Evolutionary conservation across 2,888 invertebrate genomes (phyloP), one percentile per base, ranked within the genome.

Genomic region (Stegophylla sp.): DNA sequence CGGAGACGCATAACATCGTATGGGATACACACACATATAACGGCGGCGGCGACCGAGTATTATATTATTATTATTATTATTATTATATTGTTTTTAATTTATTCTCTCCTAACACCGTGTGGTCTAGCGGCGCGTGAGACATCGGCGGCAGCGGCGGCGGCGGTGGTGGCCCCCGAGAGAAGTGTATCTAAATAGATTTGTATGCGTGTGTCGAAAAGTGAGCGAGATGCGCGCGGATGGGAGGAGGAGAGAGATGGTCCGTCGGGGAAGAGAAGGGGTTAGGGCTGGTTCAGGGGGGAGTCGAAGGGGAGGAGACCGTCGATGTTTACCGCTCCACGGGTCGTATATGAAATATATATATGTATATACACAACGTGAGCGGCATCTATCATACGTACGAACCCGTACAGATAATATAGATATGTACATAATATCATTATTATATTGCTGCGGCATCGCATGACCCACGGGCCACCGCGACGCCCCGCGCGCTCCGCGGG

Each of bases 351-450:
- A n/a, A n/a, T n/a, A n/a, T n/a, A n/a, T n/a, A n/a, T n/a, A n/a
- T n/a, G n/a, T n/a, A n/a, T n/a, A n/a, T n/a, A n/a, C n/a, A n/a
- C 75, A 67, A 77, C 77, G 77, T 77, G 77, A 77, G 20, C 76
- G 76, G 76, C 76, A 67, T 77, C 53, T 64, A 76, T 76, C 76
- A 76, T 73, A 45, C 34, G 7, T 7, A 34, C 34, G 7, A 34
- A 34, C 34, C 4, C 34, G 7, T 7, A 34, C 34, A 34, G 34
- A 34, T 48, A 69, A 28, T 69, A 69, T 69, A 26, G 48, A 48
- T 26, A 28, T 69, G 45, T 26, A 45, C 66, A 61, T 61, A 41
- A 41, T 64, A 20, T 64, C 34, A n/a, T 61, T 61, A 28, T 61
- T n/a, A n/a, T n/a, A n/a, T n/a, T n/a, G 28, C 48, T 10, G 26